Percentiles rank a stretch among this genome's conserved stretches.
These are phyloP conservation scores for Pelusios castaneus DNA, from an alignment of 2,113 vertebrate genomes.

Conservation along the genomic window DNA sequence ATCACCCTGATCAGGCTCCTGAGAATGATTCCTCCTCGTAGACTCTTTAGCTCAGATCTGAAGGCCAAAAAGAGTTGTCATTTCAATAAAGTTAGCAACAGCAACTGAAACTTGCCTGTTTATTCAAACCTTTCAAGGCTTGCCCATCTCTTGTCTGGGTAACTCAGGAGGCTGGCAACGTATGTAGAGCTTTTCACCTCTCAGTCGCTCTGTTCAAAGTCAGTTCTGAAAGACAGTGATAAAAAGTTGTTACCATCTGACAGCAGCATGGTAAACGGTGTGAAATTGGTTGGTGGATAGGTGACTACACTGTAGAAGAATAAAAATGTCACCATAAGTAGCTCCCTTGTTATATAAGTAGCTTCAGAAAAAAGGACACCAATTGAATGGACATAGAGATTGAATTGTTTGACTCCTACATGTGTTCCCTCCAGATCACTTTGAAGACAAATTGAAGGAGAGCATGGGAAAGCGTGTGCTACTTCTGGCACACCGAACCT, in stretches of 20 bases:
- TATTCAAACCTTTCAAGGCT: neutral
- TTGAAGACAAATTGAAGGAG: neutral
- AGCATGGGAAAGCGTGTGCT: neutral
- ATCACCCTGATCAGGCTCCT: neutral
- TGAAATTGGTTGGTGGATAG: neutral
- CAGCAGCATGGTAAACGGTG: neutral
- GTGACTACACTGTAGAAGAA: neutral
- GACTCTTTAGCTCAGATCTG: neutral
- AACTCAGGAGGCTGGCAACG: neutral
- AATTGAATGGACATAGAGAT: neutral
- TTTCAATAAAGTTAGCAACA: neutral
- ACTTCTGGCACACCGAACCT: neutral
- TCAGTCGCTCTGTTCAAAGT: no score
- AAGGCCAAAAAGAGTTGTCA: neutral
- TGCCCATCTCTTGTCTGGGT: neutral
- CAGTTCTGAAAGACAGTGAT: neutral
- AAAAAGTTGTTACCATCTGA: neutral
- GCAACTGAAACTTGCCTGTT: neutral
- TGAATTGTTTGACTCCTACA: neutral
- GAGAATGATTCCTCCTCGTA: neutral
- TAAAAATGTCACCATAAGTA: neutral
- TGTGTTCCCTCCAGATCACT: neutral
- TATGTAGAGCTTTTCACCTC: neutral
- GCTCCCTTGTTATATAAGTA: neutral
- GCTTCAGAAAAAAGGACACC: neutral